Conservation (phyloP, 2,113 vertebrate species). For the Alectura lathami region DNA sequence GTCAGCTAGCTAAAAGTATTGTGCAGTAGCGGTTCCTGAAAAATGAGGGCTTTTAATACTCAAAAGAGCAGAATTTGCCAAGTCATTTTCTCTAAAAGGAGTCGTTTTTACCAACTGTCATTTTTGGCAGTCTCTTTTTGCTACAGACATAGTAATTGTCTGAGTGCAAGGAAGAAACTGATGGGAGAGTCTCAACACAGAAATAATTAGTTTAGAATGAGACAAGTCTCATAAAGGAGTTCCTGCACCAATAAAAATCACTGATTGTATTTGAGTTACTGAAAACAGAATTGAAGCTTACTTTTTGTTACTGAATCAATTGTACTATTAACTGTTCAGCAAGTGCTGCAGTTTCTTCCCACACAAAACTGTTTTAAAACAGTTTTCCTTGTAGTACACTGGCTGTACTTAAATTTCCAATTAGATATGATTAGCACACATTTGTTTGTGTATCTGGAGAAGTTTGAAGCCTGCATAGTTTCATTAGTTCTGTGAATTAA, state of each 20-base stretch:
- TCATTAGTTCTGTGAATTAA: not conserved
- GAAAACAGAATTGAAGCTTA: accelerated
- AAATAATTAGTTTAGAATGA: not conserved
- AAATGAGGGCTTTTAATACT: not conserved
- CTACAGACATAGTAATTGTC: not conserved
- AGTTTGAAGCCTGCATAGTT: not conserved
- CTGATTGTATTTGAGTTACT: not conserved
- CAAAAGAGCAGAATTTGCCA: not conserved
- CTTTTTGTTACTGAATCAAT: not conserved
- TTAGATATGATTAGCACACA: accelerated
- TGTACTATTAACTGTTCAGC: not conserved
- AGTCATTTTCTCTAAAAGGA: not conserved
- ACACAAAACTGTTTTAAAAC: not conserved
- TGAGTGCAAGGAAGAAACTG: not conserved
- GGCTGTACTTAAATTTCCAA: accelerated
- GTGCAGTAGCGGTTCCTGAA: not conserved
- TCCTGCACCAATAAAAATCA: not conserved
- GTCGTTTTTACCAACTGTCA: not conserved
- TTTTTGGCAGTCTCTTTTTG: not conserved
- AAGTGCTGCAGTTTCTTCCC: not conserved
- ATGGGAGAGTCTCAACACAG: not conserved
- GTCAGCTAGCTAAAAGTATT: not conserved
- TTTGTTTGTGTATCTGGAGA: not conserved
- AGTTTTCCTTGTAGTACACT: not conserved
- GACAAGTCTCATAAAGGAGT: not conserved